A percentile compares a stretch with the other conserved stretches of the same genome.
These are phyloP conservation scores for Smithornis capensis DNA, from an alignment of 2,113 vertebrate species.

Conservation along the genomic window DNA sequence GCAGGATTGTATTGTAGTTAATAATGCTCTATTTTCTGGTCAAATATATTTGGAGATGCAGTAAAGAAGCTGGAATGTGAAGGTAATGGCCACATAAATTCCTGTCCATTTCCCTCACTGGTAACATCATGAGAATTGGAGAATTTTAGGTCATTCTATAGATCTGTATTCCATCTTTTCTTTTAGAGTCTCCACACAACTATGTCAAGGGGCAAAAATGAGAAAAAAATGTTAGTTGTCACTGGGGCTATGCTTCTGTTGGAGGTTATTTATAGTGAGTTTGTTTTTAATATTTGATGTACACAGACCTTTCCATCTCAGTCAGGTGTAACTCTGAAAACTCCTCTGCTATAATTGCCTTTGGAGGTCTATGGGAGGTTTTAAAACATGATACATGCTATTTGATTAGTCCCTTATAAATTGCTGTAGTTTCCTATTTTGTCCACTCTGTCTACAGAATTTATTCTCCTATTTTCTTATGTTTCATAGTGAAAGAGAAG, in stretches of 20 bases:
- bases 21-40: not conserved
- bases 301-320: constrained; percentile 50
- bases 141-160: not conserved
- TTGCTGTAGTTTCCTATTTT: not conserved
- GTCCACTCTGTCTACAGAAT: not conserved
- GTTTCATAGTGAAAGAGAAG: not conserved
- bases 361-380: constrained; percentile 5
- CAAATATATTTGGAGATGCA: not conserved
- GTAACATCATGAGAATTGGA: not conserved
- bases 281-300: constrained; percentile 62
- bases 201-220: constrained; percentile 32
- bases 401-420: not conserved
- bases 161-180: not conserved
- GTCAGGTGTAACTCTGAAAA: constrained; percentile 47
- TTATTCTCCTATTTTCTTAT: not conserved
- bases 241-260: constrained; percentile 1
- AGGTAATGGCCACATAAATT: not conserved
- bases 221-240: constrained; percentile 5
- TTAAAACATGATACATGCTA: not conserved
- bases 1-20: not conserved
- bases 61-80: not conserved
- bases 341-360: not conserved
- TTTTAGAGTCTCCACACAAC: not conserved
- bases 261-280: constrained; percentile 53
- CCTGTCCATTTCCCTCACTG: not conserved